These are phyloP conservation scores for Phrynocephalus guinanensis DNA, from an alignment of 2,797 vertebrate genomes.

Conservation along the genomic window DNA sequence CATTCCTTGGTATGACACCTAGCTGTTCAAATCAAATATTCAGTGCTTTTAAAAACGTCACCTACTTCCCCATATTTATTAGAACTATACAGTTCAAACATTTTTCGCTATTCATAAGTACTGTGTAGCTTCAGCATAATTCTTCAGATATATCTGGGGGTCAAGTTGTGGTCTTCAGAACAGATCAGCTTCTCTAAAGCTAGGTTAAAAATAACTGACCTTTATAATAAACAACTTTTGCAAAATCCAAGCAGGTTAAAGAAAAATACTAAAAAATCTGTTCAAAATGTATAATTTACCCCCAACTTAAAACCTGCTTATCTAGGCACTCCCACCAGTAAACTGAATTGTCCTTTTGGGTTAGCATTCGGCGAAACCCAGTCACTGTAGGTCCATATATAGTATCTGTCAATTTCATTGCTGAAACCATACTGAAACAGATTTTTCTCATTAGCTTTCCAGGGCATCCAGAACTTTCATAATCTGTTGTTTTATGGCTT, in stretches of 20 bases:
- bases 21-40: slow-evolving; percentile 60
- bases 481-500: slow-evolving; percentile 99
- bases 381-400: slow-evolving; percentile 65
- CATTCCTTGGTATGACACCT: slow-evolving; percentile 31
- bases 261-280: slow-evolving; percentile 62
- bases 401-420: slow-evolving; percentile 69
- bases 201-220: slow-evolving; percentile 73
- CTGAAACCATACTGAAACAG: slow-evolving; percentile 60
- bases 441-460: slow-evolving; percentile 89
- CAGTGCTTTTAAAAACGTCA: slow-evolving; percentile 37
- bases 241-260: slow-evolving; percentile 65
- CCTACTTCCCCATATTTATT: slow-evolving; percentile 3
- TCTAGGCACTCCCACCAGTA: slow-evolving; percentile 71
- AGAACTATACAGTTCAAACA: slow-evolving; percentile 33
- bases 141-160: slow-evolving; percentile 68
- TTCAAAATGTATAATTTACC: slow-evolving; percentile 77
- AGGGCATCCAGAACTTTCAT: slow-evolving; percentile 98
- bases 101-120: slow-evolving; percentile 55
- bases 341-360: slow-evolving; percentile 68
- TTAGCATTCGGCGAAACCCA: slow-evolving; percentile 73
- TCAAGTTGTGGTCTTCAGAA: slow-evolving; percentile 53
- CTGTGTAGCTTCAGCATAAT: slow-evolving; percentile 62
- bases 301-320: slow-evolving; percentile 72
- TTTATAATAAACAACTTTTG: slow-evolving; percentile 74
- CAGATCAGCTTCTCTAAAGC: slow-evolving; percentile 54